phyloP scores from a whole-genome alignment of 1,140 invertebrate genomes.

The Drosophila littoralis region DNA sequence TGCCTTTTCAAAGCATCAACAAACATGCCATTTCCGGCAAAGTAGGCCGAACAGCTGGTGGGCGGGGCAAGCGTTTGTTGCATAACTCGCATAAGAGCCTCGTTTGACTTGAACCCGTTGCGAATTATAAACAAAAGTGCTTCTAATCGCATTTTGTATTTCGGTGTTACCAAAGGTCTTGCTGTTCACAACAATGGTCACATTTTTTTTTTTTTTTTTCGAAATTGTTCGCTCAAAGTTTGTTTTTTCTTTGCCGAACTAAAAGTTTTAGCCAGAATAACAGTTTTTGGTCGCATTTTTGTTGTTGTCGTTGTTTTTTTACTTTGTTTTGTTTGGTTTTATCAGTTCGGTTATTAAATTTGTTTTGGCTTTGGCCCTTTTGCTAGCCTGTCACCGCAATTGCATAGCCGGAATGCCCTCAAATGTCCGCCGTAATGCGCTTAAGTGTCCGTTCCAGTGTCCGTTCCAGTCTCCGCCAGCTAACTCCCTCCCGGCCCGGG shows the following conservation, averaged over 20 bases:
- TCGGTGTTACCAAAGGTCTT: background rate
- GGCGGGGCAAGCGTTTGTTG: no score
- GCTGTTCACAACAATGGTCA: background rate
- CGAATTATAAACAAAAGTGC: background rate
- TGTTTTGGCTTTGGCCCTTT: background rate
- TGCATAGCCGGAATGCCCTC: constrained; percentile 9
- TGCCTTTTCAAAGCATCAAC: no score
- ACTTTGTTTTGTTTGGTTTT: background rate
- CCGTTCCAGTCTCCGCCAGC: constrained; percentile 17
- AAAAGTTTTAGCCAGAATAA: background rate
- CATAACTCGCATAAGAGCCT: background rate
- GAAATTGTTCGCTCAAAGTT: background rate
- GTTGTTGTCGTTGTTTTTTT: no score
- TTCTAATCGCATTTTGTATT: background rate
- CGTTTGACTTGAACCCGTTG: background rate
- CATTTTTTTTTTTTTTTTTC: background rate
- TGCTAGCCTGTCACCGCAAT: background rate
- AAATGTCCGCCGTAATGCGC: constrained; percentile 42
- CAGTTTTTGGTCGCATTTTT: background rate
- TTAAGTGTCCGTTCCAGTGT: constrained; percentile 26
- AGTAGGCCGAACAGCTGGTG: no score
- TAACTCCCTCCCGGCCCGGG: background rate
- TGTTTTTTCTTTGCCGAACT: no score
- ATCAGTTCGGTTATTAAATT: constrained; percentile 26
- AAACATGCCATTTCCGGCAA: background rate